Base-by-base conservation (phyloP, 2,797 vertebrate genomes). In the Crossoptilon crossoptilon region DNA sequence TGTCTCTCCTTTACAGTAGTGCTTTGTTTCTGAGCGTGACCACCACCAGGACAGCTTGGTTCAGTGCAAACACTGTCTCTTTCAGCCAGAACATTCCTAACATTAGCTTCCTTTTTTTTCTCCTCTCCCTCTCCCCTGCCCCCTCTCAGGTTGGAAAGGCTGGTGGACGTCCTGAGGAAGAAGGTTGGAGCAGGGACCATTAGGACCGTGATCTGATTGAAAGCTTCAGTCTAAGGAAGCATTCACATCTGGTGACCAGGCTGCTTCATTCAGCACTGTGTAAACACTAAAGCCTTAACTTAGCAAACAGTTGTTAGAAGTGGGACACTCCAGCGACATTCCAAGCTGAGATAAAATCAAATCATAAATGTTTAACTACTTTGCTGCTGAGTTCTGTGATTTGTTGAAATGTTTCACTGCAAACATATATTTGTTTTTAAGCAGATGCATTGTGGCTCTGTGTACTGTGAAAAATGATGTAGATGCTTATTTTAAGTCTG, bases 131-230 rank as follows among this genome's bases (percentile, higher is more conserved):
- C 88, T 90, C 24, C 87, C 93, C 78, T 23, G 84, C 95, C 66
- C 88, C 93, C 76, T 95, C 88, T 91, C 97, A 99, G 99, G 97
- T 97, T 99, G 98, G 99, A 99, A 97, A 98, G 99, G 68, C 98
- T 99, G 95, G 99, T 99, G 81, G 99, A 99, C 3, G 99, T 99
- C 75, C 95, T 99, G 95, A 98, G 99, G 98, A 99, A 99, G 98
- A 99, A 99, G 91, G 98, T 99, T 74, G 99, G 98, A 96, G 97
- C 98, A 53, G 99, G 99, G 96, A 98, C 97, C 88, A 97, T 99
- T 93, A 98, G 99, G 88, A 98, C 98, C 58, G 98, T 99, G 97
- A 98, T 99, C 98, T 99, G 98, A 99, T 93, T 97, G 97, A 97
- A 96, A 96, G 94, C 94, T 84, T 80, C 90, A 94, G 97, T 96